These are phyloP conservation scores for Oreohelix idahoensis DNA, from an alignment of 1,140 invertebrate species.

Conservation along the genomic window DNA sequence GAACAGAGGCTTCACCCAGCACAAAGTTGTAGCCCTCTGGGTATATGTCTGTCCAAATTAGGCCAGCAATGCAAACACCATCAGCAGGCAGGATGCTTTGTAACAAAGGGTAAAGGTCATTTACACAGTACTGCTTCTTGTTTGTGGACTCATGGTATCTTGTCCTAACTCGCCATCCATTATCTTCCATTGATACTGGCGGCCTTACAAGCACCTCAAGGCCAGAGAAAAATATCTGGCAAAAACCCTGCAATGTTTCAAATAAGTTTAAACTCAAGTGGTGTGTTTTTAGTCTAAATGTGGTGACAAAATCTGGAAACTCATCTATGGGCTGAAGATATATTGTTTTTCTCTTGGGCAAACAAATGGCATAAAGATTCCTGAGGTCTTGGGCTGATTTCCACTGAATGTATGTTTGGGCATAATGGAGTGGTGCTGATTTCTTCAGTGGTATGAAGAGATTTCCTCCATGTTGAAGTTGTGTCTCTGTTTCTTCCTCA, in stretches of 20 bases:
- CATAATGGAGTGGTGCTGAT: constrained; percentile 44
- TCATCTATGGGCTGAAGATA: constrained; percentile 60
- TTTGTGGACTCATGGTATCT: constrained; percentile 52
- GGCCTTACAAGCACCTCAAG: constrained; percentile 50
- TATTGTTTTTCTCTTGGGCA: constrained; percentile 49
- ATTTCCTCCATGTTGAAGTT: background rate
- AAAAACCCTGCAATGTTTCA: constrained; percentile 55
- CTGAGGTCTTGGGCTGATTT: constrained; percentile 49
- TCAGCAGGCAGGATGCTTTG: constrained; percentile 52
- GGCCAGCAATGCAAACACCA: constrained; percentile 59
- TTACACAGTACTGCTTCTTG: constrained; percentile 55
- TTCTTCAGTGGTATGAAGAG: constrained; percentile 48
- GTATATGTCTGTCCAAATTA: constrained; percentile 65
- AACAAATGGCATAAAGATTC: constrained; percentile 45
- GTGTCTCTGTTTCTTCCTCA: background rate
- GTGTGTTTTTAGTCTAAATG: constrained; percentile 48
- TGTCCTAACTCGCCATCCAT: constrained; percentile 45
- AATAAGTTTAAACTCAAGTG: constrained; percentile 46
- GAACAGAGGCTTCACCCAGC: constrained; percentile 57
- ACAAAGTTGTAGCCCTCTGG: constrained; percentile 66
- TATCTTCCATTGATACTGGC: constrained; percentile 38
- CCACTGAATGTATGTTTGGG: constrained; percentile 61
- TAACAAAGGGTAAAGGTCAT: constrained; percentile 56
- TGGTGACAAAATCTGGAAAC: constrained; percentile 59
- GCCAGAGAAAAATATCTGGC: constrained; percentile 55